phyloP scores from a whole-genome alignment of 2,888 invertebrate species.

The Netelia inedita region DNA sequence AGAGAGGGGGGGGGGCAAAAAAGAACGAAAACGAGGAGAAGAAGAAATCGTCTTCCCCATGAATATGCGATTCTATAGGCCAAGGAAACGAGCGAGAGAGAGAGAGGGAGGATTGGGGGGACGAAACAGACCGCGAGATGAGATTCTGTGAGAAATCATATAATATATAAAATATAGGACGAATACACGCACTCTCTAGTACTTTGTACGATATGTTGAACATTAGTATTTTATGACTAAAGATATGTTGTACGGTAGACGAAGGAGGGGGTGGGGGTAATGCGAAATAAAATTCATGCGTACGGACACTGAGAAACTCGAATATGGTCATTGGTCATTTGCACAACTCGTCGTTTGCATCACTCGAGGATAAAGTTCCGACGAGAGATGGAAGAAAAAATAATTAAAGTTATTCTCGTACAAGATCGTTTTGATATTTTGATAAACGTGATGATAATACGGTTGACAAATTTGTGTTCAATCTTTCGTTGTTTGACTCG shows the following conservation, averaged over 20 bases:
- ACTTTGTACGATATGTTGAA: constrained; percentile 41
- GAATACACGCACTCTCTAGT: constrained; percentile 18
- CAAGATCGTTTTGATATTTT: background rate
- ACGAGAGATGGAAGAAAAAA: background rate
- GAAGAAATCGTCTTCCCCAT: constrained; percentile 26
- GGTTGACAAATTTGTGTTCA: too few relatives aligned
- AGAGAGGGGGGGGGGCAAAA: too few relatives aligned
- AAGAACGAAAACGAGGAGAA: background rate
- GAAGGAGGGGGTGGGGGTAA: constrained; percentile 10
- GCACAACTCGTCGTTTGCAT: constrained; percentile 9
- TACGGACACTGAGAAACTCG: constrained; percentile 15
- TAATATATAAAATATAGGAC: constrained; percentile 1
- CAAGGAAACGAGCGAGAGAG: constrained; percentile 5
- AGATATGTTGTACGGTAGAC: background rate
- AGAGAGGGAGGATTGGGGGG: constrained; percentile 1
- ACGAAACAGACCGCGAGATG: constrained; percentile 10
- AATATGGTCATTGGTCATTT: constrained; percentile 59
- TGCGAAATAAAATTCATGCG: constrained; percentile 9
- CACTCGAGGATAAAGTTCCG: background rate
- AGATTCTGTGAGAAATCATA: constrained; percentile 4
- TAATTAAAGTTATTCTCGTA: background rate
- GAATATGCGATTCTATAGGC: constrained; percentile 32
- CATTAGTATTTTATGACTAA: constrained; percentile 47
- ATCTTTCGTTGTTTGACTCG: too few relatives aligned
- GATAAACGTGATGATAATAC: background rate